These are phyloP conservation scores for Nautilus pompilius DNA, from an alignment of 1,140 invertebrate genomes.

Conservation along the genomic window DNA sequence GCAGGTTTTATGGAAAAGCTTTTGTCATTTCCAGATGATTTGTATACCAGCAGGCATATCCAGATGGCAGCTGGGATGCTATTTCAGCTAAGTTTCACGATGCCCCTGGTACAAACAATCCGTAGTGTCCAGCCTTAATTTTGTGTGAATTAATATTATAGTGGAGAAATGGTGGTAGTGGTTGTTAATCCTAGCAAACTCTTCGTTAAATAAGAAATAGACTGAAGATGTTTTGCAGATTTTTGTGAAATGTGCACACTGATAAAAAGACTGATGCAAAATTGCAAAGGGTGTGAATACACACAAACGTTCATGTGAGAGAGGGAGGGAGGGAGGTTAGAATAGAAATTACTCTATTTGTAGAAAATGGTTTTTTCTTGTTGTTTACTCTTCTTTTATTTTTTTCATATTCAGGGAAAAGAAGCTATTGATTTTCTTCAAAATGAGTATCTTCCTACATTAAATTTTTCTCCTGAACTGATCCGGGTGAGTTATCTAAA, in stretches of 20 bases:
- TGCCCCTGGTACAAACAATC: too few species aligned
- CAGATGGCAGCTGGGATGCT: too few species aligned
- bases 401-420: constrained; percentile 49
- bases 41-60: too few species aligned
- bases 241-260: too few species aligned
- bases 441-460: constrained; percentile 55
- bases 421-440: constrained; percentile 57
- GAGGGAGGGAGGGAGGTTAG: not conserved
- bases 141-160: too few species aligned
- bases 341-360: constrained; percentile 1
- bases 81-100: too few species aligned
- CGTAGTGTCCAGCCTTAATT: too few species aligned
- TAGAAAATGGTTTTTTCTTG: not conserved
- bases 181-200: too few species aligned
- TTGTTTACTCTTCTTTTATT: constrained; percentile 8
- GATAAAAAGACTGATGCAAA: not conserved
- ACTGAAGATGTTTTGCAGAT: constrained; percentile 4
- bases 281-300: not conserved
- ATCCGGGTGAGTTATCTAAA: constrained; percentile 29
- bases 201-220: too few species aligned
- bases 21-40: too few species aligned
- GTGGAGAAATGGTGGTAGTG: too few species aligned
- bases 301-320: not conserved
- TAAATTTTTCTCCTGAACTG: constrained; percentile 50
- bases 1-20: not conserved